These are phyloP conservation scores for Pteruthius melanotis DNA, from an alignment of 2,113 vertebrate genomes.

Conservation along the genomic window DNA sequence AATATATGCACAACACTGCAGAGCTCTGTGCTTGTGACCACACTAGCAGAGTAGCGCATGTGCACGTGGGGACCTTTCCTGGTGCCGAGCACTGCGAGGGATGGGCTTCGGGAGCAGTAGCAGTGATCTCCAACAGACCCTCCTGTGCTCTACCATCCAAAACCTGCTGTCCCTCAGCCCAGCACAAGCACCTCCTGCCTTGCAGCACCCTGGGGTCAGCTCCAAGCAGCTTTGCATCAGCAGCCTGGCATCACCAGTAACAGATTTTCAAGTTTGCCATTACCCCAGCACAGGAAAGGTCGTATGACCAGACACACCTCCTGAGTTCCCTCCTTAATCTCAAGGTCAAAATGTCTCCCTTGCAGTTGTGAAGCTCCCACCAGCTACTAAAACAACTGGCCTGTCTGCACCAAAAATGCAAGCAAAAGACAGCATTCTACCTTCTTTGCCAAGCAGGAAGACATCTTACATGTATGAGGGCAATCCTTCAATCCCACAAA, in stretches of 20 bases:
- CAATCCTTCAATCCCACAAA: background rate
- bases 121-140: background rate
- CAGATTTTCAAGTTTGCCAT: background rate
- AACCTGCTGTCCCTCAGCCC: background rate
- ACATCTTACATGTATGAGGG: background rate
- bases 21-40: fast-evolving
- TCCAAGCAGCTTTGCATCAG: background rate
- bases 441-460: background rate
- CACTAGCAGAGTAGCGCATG: fast-evolving
- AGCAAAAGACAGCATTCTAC: background rate
- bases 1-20: background rate
- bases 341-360: background rate
- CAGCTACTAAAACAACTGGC: background rate
- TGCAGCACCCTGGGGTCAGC: background rate
- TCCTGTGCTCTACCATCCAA: background rate
- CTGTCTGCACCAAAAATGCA: background rate
- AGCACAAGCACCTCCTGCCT: background rate
- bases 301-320: background rate
- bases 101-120: background rate
- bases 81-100: fast-evolving
- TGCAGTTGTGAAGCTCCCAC: background rate
- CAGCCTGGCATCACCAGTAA: background rate
- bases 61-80: background rate
- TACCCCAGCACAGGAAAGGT: background rate
- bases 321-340: background rate